A percentile compares a stretch with the other conserved stretches of the same genome.
phyloP scores from a whole-genome alignment of 1,140 invertebrate species.

The Cydia pomonella region DNA sequence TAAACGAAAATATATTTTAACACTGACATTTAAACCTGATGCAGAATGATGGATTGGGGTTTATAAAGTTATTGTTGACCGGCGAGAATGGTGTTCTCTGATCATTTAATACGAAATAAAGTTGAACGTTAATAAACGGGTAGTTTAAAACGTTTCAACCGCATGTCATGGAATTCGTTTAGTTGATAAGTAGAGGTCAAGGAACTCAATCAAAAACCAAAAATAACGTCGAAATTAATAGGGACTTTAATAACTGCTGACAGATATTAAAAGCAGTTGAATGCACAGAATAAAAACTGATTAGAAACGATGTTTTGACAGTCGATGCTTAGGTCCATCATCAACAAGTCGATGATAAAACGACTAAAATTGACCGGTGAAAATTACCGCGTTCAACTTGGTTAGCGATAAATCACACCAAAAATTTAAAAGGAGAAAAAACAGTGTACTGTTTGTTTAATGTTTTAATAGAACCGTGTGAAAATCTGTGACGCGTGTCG shows the following conservation, averaged over 20 bases:
- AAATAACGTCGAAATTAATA: no score
- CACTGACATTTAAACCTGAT: constrained; percentile 38
- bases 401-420: not conserved
- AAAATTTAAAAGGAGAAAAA: not conserved
- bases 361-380: not conserved
- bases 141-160: no score
- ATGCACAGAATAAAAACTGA: not conserved
- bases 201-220: no score
- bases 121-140: not conserved
- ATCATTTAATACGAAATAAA: not conserved
- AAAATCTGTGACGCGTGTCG: constrained; percentile 1
- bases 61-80: constrained; percentile 19
- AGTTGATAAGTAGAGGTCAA: no score
- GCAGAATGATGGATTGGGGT: constrained; percentile 27
- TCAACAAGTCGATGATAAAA: not conserved
- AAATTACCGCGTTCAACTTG: not conserved
- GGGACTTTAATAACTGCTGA: no score
- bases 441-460: not conserved
- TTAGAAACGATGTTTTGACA: not conserved
- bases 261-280: not conserved
- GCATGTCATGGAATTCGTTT: no score
- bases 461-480: constrained; percentile 1
- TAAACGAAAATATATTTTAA: constrained; percentile 24
- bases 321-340: no score
- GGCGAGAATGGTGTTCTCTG: not conserved